A percentile compares a stretch with the other conserved stretches of the same genome.
Evolutionary conservation across 2,113 vertebrate genomes (phyloP).

Genomic region (Prionailurus viverrinus): DNA sequence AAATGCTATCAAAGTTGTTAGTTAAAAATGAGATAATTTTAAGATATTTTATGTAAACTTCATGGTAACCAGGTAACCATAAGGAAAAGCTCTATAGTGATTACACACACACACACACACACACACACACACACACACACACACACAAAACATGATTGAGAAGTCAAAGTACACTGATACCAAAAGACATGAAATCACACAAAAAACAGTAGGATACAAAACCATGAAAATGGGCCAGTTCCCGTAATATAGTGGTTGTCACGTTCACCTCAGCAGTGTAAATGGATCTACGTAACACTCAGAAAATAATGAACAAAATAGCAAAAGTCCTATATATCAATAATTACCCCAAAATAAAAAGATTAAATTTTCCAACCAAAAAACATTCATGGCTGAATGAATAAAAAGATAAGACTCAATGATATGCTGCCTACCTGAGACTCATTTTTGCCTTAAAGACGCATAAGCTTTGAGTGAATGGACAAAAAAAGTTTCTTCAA

Average conservation of each 20-base stretch:
- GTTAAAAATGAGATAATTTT: neutral
- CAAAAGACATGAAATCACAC: neutral
- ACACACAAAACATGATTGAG: neutral
- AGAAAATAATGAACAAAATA: neutral
- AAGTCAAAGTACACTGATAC: neutral
- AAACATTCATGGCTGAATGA: neutral
- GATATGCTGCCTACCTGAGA: neutral
- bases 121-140: no score
- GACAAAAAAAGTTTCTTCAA: neutral
- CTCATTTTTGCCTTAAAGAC: neutral
- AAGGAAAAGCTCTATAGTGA: neutral
- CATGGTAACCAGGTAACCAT: neutral
- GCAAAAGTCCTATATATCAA: neutral
- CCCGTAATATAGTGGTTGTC: neutral
- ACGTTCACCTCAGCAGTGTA: neutral
- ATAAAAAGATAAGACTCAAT: neutral
- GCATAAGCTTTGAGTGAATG: neutral
- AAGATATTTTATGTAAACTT: neutral
- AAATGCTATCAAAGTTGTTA: neutral
- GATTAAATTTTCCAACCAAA: neutral
- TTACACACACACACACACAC: neutral
- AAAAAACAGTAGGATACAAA: neutral
- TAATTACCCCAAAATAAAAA: neutral
- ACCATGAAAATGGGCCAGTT: neutral
- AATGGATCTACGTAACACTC: neutral